These are phyloP conservation scores for Tachina lurida DNA, from an alignment of 2,888 invertebrate genomes.

Conservation along the genomic window DNA sequence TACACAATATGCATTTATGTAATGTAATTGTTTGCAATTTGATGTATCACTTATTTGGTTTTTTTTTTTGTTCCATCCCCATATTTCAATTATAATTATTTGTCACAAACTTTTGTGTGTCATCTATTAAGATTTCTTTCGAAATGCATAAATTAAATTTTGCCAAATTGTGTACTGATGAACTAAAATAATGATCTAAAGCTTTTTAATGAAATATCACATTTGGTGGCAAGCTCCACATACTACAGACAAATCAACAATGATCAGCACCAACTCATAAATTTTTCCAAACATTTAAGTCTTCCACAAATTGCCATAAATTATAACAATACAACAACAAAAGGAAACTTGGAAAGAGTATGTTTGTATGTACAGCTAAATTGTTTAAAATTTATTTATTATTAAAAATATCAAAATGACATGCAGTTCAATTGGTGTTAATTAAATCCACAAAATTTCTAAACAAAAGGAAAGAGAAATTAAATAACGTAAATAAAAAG, in stretches of 20 bases:
- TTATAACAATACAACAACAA: conserved; percentile 51
- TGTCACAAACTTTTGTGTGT: neutral
- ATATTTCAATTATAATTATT: neutral
- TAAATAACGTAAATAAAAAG: conserved; percentile 49
- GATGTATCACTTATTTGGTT: too few species aligned
- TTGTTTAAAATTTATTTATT: conserved; percentile 61
- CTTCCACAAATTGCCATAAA: conserved; percentile 50
- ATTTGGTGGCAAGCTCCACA: conserved; percentile 21
- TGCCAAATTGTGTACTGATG: conserved; percentile 24
- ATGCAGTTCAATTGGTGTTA: conserved; percentile 84
- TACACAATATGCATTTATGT: too few species aligned
- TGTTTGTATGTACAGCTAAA: conserved; percentile 5
- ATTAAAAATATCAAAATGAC: conserved; percentile 73
- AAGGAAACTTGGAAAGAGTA: neutral
- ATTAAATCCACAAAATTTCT: conserved; percentile 82
- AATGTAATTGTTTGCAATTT: too few species aligned
- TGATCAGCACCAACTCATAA: neutral
- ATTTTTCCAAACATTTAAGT: conserved; percentile 38
- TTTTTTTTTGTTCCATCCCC: neutral
- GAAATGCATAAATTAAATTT: conserved; percentile 23
- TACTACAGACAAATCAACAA: neutral
- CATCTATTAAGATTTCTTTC: conserved; percentile 6
- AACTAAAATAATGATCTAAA: conserved; percentile 33
- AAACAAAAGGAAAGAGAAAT: conserved; percentile 56
- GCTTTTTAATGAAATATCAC: conserved; percentile 4